phyloP scores from a whole-genome alignment of 2,113 vertebrate genomes.

The Corythornis cristatus region DNA sequence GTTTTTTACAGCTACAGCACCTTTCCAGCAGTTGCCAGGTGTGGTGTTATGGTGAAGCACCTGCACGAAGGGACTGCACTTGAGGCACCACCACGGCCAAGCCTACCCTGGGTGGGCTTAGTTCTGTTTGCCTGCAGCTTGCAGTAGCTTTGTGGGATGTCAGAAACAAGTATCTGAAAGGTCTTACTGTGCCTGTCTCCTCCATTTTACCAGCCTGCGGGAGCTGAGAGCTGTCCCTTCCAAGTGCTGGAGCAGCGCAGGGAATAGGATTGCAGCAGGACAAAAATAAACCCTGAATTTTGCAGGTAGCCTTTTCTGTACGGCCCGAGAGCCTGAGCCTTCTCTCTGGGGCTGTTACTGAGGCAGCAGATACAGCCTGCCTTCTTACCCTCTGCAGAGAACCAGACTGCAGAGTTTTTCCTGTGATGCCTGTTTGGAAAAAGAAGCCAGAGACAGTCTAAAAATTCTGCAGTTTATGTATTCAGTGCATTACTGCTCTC shows the following conservation, averaged over 20 bases:
- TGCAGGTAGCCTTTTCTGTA: not conserved
- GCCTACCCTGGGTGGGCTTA: not conserved
- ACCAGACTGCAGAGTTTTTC: not conserved
- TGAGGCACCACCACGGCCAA: not conserved
- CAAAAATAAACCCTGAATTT: not conserved
- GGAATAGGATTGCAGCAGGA: not conserved
- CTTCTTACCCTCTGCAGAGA: not conserved
- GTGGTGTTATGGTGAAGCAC: not conserved
- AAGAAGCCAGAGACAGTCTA: not conserved
- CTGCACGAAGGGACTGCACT: not conserved
- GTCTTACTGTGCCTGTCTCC: not conserved
- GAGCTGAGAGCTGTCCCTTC: not conserved
- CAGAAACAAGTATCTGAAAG: not conserved
- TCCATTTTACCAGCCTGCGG: not conserved
- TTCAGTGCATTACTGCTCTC: not conserved
- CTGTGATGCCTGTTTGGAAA: not conserved
- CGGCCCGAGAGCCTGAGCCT: not conserved
- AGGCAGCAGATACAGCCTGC: not conserved
- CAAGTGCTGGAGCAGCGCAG: not conserved
- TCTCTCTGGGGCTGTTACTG: not conserved
- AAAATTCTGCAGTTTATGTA: not conserved
- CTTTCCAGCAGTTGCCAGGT: not conserved
- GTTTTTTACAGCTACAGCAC: not conserved
- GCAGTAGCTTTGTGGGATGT: constrained; percentile 2
- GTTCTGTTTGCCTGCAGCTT: not conserved